Base-by-base conservation (phyloP, 37 sponge, comb jelly and placozoan species). In the Halisarca cf. caerulea region DNA sequence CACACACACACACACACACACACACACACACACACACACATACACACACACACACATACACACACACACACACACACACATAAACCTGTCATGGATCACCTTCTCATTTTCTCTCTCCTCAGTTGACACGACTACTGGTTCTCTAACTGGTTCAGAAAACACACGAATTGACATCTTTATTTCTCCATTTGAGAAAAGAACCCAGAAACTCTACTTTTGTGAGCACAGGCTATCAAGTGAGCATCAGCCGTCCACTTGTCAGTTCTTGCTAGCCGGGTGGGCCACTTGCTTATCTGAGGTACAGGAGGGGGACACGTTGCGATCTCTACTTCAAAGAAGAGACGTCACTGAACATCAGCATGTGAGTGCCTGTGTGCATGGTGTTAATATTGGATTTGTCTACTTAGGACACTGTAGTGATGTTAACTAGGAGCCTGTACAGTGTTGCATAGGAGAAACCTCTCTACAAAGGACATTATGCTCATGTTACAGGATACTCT, bases 1-100 rank as follows among this genome's bases (percentile, higher is more conserved):
- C 30, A 23, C 6, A 15, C 6, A 23, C 64, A 20, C 6, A 6
- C 9, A 30, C 64, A 62, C 64, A 23, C 30, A 8, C 15, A 6
- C 64, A 23, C 30, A 30, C 64, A 62, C 23, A 6, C 15, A 6
- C 30, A 23, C 23, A 15, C 64, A 61, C 64, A 68, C 69, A 68
- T 1, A 68, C 69, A 68, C 69, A 68, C 33, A 27, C 30, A 27
- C 69, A 68, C 69, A 68, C 33, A 27, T 2, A 68, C 69, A 68
- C n/a, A 30, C 64, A 62, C 51, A 47, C 51, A 47, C 11, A 47
- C 51, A 47, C 51, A 27, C 64, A 62, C 64, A 62, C 6, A 23
- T 47, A 47, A 6, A 47, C 51, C 6, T 47, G n/a, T n/a, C n/a
- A n/a, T n/a, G n/a, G n/a, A n/a, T n/a, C n/a, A n/a, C n/a, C n/a